These are phyloP conservation scores for Podarcis raffonei DNA, from an alignment of 2,113 vertebrate species.

Conservation along the genomic window DNA sequence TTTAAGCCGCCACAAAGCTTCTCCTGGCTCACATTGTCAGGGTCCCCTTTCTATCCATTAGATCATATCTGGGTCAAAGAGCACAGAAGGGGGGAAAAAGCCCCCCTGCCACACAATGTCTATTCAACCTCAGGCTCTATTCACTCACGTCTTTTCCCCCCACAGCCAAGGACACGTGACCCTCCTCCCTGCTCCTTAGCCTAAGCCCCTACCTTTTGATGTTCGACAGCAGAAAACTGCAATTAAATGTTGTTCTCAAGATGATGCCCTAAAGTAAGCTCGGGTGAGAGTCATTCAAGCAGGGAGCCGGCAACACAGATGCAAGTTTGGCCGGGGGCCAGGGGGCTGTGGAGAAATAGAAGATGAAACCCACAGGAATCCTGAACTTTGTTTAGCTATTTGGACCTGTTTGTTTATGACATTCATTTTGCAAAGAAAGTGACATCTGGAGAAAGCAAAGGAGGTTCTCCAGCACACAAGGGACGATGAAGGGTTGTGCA, in stretches of 20 bases:
- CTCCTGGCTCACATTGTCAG: conserved; percentile 68
- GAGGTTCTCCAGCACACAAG: not conserved
- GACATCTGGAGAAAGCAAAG: not conserved
- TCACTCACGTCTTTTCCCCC: conserved; percentile 68
- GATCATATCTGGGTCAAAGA: conserved; percentile 89
- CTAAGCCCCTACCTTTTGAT: conserved; percentile 68
- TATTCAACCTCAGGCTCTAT: conserved; percentile 72
- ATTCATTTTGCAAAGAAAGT: not conserved
- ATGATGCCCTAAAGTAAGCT: conserved; percentile 40
- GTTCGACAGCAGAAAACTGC: conserved; percentile 64
- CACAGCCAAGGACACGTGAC: conserved; percentile 49
- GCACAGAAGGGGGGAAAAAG: conserved; percentile 77
- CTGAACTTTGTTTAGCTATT: not conserved
- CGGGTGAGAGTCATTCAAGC: not conserved
- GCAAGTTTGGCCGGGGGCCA: no score
- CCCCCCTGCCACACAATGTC: conserved; percentile 75
- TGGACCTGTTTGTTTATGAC: not conserved
- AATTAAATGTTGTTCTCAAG: conserved; percentile 70
- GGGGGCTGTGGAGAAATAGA: no score
- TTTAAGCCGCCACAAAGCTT: conserved; percentile 40
- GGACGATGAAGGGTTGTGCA: no score
- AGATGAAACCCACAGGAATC: not conserved
- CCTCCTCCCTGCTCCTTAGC: conserved; percentile 42
- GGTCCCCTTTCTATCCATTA: conserved; percentile 77
- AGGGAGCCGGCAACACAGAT: not conserved